These are phyloP conservation scores for Eulemur mongoz DNA, from an alignment of 2,797 vertebrate genomes.

Conservation along the genomic window DNA sequence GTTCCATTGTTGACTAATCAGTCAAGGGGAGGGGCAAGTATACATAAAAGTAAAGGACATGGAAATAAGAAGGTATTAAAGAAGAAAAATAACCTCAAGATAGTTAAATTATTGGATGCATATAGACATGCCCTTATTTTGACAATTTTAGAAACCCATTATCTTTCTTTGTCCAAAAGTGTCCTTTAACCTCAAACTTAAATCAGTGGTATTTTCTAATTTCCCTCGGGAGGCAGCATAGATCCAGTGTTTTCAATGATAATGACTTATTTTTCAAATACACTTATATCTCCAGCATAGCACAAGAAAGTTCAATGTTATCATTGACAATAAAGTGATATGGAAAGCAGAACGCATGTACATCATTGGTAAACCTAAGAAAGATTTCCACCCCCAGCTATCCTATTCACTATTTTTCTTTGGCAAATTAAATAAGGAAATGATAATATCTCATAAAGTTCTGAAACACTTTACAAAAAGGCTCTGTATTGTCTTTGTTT, in stretches of 20 bases:
- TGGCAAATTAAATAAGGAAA: conserved; percentile 51
- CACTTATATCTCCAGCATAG: not conserved
- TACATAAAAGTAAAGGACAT: not conserved
- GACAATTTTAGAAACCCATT: not conserved
- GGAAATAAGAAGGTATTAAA: not conserved
- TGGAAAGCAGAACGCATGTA: not conserved
- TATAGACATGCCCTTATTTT: not conserved
- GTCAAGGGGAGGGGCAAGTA: not conserved
- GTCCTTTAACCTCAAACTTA: conserved; percentile 36
- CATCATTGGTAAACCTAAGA: not conserved
- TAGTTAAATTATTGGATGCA: not conserved
- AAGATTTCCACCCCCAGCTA: conserved; percentile 4
- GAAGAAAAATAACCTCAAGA: conserved; percentile 40
- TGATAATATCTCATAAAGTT: not conserved
- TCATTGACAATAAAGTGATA: not conserved
- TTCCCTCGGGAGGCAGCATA: not conserved
- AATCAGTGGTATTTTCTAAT: conserved; percentile 13
- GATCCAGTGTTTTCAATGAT: not conserved
- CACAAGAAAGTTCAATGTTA: not conserved
- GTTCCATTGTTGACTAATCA: not conserved
- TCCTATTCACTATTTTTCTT: not conserved
- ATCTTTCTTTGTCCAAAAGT: conserved; percentile 22
- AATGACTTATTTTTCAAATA: not conserved
- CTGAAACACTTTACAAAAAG: not conserved
- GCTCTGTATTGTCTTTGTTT: not conserved